phyloP scores from a whole-genome alignment of 2,113 vertebrate genomes.

The Panthera tigris region DNA sequence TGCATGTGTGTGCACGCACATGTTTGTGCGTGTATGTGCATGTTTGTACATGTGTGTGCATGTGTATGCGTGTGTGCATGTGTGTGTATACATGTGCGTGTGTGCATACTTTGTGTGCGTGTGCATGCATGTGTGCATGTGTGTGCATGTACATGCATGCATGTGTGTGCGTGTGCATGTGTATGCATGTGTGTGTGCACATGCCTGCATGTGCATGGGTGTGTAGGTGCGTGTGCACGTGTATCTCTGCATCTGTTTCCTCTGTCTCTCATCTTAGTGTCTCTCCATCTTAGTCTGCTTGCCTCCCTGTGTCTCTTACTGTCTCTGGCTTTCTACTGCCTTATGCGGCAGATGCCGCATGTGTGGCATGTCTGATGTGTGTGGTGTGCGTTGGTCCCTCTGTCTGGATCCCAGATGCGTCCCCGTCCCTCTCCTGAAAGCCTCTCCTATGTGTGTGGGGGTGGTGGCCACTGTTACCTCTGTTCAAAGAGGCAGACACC shows the following conservation, averaged over 20 bases:
- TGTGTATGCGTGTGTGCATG: no score
- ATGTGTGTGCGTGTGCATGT: rapidly evolving
- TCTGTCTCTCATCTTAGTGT: background rate
- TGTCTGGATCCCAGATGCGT: no score
- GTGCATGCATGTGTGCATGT: background rate
- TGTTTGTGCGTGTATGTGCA: no score
- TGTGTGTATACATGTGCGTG: rapidly evolving
- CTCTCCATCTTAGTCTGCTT: background rate
- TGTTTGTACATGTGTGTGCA: rapidly evolving
- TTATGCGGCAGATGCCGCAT: no score
- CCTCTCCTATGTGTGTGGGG: background rate
- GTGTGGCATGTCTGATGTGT: background rate
- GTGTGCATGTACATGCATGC: rapidly evolving
- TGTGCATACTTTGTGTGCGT: rapidly evolving
- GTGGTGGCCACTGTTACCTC: background rate
- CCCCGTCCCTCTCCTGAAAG: background rate
- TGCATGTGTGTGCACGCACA: background rate
- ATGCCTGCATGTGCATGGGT: rapidly evolving
- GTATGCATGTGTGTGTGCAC: rapidly evolving
- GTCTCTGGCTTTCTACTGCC: background rate
- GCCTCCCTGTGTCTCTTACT: background rate
- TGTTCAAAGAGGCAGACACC: rapidly evolving
- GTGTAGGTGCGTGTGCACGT: background rate
- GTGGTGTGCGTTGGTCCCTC: background rate
- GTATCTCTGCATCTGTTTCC: background rate